These are phyloP conservation scores for Myanophis thanlyinensis DNA, from an alignment of 2,113 vertebrate species.

Conservation along the genomic window DNA sequence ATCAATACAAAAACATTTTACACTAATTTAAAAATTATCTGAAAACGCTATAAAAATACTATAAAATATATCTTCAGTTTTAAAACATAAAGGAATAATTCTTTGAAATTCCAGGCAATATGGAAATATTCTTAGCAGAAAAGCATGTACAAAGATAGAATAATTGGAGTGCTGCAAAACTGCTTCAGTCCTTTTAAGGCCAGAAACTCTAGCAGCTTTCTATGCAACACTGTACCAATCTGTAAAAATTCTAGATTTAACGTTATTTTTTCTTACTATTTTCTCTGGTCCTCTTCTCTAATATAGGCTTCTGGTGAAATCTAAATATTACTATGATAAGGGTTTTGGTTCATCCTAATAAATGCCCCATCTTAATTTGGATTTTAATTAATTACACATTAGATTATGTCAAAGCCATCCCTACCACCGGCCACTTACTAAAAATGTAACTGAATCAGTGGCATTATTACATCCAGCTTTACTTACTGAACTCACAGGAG, in stretches of 20 bases:
- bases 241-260: background rate
- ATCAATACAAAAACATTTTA: background rate
- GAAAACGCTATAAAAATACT: background rate
- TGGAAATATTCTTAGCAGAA: background rate
- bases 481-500: constrained; percentile 72
- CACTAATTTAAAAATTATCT: background rate
- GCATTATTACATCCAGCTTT: background rate
- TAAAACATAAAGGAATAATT: background rate
- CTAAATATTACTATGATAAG: background rate
- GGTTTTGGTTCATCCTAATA: background rate
- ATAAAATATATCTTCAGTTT: background rate
- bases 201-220: background rate
- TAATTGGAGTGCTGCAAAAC: background rate
- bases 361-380: background rate
- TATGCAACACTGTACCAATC: background rate
- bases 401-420: background rate
- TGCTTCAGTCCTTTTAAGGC: background rate
- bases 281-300: background rate
- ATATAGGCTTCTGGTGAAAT: background rate
- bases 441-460: background rate
- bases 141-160: background rate
- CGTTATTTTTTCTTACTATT: background rate
- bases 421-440: background rate
- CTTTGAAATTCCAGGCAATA: background rate
- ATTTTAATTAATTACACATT: background rate